Evolutionary conservation across 1,140 invertebrate genomes (phyloP).

Genomic region (Hestina assimilis): DNA sequence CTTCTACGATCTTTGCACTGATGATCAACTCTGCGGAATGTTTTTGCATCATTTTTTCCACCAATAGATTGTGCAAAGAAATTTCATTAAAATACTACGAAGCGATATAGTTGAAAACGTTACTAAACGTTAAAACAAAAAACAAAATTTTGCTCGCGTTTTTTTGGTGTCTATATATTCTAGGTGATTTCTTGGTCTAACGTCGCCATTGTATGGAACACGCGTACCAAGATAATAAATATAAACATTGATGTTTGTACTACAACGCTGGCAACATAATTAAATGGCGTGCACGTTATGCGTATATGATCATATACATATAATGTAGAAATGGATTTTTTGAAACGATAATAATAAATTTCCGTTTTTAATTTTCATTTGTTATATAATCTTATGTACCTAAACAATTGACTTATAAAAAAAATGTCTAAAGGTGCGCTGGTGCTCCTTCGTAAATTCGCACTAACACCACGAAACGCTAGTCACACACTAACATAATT

Average conservation of each 20-base stretch:
- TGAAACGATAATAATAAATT: not conserved
- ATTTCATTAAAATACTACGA: too few relatives aligned
- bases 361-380: not conserved
- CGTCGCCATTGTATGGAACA: not conserved
- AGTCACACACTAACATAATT: too few relatives aligned
- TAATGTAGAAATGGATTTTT: constrained; percentile 2
- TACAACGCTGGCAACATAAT: not conserved
- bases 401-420: too few relatives aligned
- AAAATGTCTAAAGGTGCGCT: too few relatives aligned
- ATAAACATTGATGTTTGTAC: not conserved
- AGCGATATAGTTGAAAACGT: too few relatives aligned
- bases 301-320: not conserved
- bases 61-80: too few relatives aligned
- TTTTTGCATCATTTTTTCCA: too few relatives aligned
- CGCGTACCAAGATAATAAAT: not conserved
- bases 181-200: not conserved
- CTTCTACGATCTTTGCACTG: constrained; percentile 11
- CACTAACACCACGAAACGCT: too few relatives aligned
- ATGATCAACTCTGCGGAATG: not conserved
- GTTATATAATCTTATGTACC: not conserved
- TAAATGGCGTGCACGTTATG: not conserved
- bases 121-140: too few relatives aligned
- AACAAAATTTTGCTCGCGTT: too few relatives aligned
- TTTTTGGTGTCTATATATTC: too few relatives aligned
- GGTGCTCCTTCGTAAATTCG: too few relatives aligned